These are phyloP conservation scores for Ormyrus labotus DNA, from an alignment of 2,888 invertebrate species.

Conservation along the genomic window DNA sequence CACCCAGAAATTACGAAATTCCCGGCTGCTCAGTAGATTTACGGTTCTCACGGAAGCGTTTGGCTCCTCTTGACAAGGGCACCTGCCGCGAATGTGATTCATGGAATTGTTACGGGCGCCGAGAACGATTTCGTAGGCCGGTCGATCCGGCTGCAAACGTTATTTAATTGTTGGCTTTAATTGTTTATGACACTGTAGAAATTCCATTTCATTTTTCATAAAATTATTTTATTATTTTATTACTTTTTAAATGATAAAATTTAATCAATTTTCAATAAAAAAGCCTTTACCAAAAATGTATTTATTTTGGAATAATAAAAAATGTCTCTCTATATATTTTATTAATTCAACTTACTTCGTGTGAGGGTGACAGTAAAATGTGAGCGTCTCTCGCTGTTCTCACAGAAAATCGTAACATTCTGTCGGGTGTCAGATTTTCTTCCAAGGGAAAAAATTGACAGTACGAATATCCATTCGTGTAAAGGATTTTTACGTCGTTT, in stretches of 20 bases:
- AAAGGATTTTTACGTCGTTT: conserved; percentile 50
- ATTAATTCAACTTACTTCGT: conserved; percentile 50
- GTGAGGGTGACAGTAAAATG: conserved; percentile 55
- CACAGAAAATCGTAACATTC: conserved; percentile 50
- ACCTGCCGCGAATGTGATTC: conserved; percentile 57
- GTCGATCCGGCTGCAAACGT: conserved; percentile 50
- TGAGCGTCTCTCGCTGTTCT: conserved; percentile 55
- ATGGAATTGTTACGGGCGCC: conserved; percentile 54
- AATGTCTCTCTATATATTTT: too few relatives aligned
- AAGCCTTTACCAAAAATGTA: too few relatives aligned
- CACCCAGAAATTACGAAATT: conserved; percentile 57
- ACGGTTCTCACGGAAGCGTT: conserved; percentile 51
- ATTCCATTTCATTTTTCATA: too few relatives aligned
- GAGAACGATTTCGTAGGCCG: conserved; percentile 56
- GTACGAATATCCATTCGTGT: conserved; percentile 56
- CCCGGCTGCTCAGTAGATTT: conserved; percentile 48
- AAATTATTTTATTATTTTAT: too few relatives aligned
- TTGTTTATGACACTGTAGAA: too few relatives aligned
- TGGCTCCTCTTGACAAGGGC: conserved; percentile 57
- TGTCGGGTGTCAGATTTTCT: conserved; percentile 52
- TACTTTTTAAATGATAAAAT: too few relatives aligned
- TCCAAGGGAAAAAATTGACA: conserved; percentile 54
- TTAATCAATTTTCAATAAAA: too few relatives aligned
- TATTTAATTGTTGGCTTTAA: too few relatives aligned
- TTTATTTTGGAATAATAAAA: too few relatives aligned